Evolutionary conservation across 2,888 invertebrate genomes (phyloP).

Genomic region (Lepidocyrtinus sp.): DNA sequence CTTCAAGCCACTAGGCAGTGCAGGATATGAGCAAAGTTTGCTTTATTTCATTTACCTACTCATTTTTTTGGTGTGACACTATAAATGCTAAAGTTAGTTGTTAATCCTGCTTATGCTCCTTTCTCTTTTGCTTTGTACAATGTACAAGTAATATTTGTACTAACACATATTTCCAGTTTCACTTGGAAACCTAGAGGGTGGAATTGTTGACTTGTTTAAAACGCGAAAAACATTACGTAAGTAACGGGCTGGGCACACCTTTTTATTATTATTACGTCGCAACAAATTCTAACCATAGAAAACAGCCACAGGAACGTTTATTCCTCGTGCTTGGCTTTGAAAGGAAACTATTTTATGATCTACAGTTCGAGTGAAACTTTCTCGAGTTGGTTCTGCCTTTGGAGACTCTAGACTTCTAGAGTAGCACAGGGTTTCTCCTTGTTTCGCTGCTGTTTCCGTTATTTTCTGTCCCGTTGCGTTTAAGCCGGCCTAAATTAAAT

Average conservation of each 20-base stretch:
- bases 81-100: not conserved
- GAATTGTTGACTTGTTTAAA: not conserved
- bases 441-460: too few species aligned
- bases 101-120: not conserved
- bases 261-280: not conserved
- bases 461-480: not conserved
- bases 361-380: not conserved
- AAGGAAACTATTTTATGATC: not conserved
- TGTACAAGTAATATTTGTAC: too few species aligned
- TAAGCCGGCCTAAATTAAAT: too few species aligned
- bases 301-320: not conserved
- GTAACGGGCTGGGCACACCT: not conserved
- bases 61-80: not conserved
- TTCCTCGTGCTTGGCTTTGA: not conserved
- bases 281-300: not conserved
- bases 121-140: too few species aligned
- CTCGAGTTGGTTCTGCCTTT: not conserved
- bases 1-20: not conserved
- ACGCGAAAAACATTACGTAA: not conserved
- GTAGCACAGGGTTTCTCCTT: not conserved
- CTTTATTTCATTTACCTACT: too few species aligned
- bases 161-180: not conserved
- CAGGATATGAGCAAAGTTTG: slow-evolving; percentile 36
- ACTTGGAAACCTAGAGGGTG: not conserved
- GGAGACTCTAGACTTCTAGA: not conserved